Conservation (phyloP, 2,113 vertebrate species). For the Chroicocephalus ridibundus region DNA sequence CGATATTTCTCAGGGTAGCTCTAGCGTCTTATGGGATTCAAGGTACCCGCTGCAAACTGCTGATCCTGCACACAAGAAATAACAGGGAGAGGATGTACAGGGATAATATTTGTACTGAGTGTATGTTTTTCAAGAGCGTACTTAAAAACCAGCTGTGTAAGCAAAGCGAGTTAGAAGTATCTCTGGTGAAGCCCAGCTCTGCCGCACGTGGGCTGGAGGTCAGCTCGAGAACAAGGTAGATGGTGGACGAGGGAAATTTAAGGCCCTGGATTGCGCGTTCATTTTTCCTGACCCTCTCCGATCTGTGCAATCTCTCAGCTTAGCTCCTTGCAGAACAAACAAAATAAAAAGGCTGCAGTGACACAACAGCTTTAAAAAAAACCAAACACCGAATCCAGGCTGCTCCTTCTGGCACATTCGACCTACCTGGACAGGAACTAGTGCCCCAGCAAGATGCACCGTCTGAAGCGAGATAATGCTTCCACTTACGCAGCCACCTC, state of each 20-base stretch:
- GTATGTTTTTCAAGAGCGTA: neutral
- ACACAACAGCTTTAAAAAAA: neutral
- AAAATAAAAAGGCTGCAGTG: neutral
- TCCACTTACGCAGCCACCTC: neutral
- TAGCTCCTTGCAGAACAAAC: neutral
- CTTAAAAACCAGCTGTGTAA: conserved; percentile 28
- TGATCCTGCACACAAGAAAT: neutral
- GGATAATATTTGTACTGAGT: neutral
- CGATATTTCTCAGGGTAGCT: neutral
- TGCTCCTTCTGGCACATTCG: neutral
- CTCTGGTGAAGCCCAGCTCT: neutral
- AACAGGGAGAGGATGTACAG: neutral
- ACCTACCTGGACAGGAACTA: neutral
- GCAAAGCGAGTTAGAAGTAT: neutral
- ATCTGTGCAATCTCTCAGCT: neutral
- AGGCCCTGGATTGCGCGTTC: neutral
- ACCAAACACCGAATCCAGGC: neutral
- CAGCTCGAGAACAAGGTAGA: neutral
- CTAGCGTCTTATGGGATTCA: fast-evolving
- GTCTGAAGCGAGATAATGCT: neutral
- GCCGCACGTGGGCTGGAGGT: neutral
- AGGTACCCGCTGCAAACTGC: neutral
- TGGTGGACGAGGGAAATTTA: neutral
- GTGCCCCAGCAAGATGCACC: neutral
- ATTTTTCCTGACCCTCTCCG: neutral